Evolutionary conservation across 2,113 vertebrate species (phyloP).

Genomic region (Pithys albifrons): DNA sequence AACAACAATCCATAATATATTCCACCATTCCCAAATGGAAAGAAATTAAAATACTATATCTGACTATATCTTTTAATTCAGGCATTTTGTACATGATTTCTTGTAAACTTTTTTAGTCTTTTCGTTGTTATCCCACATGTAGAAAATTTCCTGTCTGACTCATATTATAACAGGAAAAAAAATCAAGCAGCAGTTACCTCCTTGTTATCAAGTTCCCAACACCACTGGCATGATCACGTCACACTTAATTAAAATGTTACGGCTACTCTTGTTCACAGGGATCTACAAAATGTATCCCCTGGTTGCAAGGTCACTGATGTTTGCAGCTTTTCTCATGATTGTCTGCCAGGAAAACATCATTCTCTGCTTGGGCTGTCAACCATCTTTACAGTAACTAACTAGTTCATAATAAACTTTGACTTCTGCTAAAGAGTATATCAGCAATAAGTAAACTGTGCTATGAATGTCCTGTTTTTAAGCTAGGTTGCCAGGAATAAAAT

Average conservation of each 20-base stretch:
- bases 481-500: background rate
- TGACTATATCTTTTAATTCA: background rate
- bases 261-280: background rate
- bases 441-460: background rate
- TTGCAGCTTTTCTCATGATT: background rate
- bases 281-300: background rate
- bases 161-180: background rate
- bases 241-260: background rate
- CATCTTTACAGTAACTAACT: background rate
- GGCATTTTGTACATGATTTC: background rate
- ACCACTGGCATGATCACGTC: background rate
- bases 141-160: background rate
- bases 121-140: background rate
- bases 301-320: background rate
- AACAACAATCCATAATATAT: background rate
- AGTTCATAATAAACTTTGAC: background rate
- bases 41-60: background rate
- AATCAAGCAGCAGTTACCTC: background rate
- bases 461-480: background rate
- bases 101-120: background rate
- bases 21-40: background rate
- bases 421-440: background rate
- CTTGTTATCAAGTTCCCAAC: background rate
- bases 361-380: background rate
- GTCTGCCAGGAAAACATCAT: background rate